Conservation (phyloP, 2,113 vertebrate species). For the Uria lomvia region DNA sequence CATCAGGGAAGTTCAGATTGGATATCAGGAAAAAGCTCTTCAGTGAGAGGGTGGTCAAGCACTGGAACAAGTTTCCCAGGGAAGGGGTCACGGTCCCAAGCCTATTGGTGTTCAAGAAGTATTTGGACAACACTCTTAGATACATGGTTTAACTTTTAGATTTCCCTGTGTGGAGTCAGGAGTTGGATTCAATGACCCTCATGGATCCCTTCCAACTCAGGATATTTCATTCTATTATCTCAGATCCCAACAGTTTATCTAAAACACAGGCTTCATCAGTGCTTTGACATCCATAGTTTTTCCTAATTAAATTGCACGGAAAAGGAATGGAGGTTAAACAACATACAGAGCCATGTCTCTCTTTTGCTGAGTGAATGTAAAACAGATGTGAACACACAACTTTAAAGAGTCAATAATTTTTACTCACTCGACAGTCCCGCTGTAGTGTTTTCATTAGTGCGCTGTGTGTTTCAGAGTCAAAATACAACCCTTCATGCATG, state of each 20-base stretch:
- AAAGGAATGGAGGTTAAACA: neutral
- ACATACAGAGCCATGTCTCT: neutral
- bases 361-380: neutral
- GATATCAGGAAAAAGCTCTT: neutral
- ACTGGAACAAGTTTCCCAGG: neutral
- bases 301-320: neutral
- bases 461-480: conserved; percentile 90
- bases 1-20: neutral
- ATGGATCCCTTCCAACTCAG: neutral
- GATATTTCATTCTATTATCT: neutral
- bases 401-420: neutral
- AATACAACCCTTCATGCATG: conserved; percentile 92
- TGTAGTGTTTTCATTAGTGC: conserved; percentile 96
- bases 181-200: neutral
- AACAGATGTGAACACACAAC: neutral
- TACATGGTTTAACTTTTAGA: neutral
- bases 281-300: neutral
- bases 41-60: neutral
- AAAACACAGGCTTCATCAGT: neutral
- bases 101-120: neutral
- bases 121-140: neutral
- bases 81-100: neutral
- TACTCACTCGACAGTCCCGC: conserved; percentile 92
- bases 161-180: neutral
- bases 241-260: neutral